Evolutionary conservation across 2,797 vertebrate species (phyloP).

Genomic region (Staurois parvus): DNA sequence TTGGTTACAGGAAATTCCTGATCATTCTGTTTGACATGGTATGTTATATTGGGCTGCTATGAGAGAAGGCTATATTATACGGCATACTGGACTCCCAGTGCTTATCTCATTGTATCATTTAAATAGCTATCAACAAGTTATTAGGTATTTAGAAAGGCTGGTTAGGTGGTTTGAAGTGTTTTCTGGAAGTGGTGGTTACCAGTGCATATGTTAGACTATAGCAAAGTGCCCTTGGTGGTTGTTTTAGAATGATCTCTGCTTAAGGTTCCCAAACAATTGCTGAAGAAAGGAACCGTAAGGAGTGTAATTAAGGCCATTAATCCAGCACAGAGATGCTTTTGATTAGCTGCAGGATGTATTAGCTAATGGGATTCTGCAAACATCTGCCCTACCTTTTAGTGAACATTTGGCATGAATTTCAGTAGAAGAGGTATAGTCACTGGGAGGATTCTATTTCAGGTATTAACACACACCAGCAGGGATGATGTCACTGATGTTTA

Average conservation of each 20-base stretch:
- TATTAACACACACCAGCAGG: constrained; percentile 9
- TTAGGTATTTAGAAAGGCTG: neutral
- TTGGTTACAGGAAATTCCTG: too few species aligned
- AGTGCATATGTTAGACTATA: neutral
- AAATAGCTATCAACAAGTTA: neutral
- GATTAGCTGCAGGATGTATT: constrained; percentile 36
- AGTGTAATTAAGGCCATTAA: constrained; percentile 15
- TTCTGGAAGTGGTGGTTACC: neutral
- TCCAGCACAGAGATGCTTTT: neutral
- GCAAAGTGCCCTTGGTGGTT: neutral
- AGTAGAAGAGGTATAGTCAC: neutral
- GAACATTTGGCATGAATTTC: constrained; percentile 30
- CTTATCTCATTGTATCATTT: neutral
- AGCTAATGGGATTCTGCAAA: constrained; percentile 42
- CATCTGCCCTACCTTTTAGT: constrained; percentile 35
- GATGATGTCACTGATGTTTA: constrained; percentile 27
- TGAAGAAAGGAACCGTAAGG: neutral
- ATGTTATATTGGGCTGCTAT: too few species aligned
- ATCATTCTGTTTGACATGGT: too few species aligned
- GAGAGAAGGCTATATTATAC: too few species aligned
- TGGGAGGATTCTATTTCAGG: constrained; percentile 23
- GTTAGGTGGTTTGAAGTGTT: neutral
- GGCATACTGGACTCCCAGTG: too few species aligned
- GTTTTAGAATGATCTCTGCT: neutral
- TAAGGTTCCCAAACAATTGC: neutral